Evolutionary conservation across 35 echinoderm and acorn worm species (phyloP).

Genomic region (Ophiothrix spiculata): DNA sequence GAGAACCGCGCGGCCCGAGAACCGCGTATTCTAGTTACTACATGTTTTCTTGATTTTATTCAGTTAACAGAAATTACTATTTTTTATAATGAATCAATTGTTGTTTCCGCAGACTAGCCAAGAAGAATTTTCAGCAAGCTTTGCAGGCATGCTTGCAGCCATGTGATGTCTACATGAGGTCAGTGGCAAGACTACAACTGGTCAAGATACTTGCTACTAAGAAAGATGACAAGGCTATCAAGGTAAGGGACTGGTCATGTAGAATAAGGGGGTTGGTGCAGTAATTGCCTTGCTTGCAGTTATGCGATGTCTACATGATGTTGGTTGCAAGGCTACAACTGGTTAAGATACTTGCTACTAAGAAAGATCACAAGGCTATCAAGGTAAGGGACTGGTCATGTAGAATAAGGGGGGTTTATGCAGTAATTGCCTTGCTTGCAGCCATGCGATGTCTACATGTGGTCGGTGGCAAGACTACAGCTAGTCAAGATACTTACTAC

Average conservation of each 20-base stretch:
- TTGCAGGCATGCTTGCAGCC: neutral
- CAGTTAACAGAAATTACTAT: neutral
- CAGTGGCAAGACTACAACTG: slow-evolving; percentile 18
- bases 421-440: neutral
- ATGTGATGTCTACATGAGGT: neutral
- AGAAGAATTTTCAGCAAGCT: slow-evolving; percentile 24
- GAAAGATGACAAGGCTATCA: neutral
- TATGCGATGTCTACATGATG: neutral
- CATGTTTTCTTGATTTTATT: neutral
- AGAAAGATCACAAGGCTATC: neutral
- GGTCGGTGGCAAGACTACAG: too few relatives aligned
- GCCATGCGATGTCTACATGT: too few relatives aligned
- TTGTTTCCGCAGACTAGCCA: neutral
- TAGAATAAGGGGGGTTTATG: neutral
- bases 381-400: neutral
- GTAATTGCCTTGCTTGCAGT: too few relatives aligned
- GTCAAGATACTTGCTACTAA: neutral
- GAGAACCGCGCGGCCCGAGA: too few relatives aligned
- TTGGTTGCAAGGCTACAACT: neutral
- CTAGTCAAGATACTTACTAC: too few relatives aligned
- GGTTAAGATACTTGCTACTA: neutral
- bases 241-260: slow-evolving; percentile 13
- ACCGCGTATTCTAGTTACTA: too few relatives aligned
- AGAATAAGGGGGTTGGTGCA: too few relatives aligned
- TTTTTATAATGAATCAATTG: neutral